Base-by-base conservation (phyloP, 2,888 invertebrate genomes). In the Pocota personata region DNA sequence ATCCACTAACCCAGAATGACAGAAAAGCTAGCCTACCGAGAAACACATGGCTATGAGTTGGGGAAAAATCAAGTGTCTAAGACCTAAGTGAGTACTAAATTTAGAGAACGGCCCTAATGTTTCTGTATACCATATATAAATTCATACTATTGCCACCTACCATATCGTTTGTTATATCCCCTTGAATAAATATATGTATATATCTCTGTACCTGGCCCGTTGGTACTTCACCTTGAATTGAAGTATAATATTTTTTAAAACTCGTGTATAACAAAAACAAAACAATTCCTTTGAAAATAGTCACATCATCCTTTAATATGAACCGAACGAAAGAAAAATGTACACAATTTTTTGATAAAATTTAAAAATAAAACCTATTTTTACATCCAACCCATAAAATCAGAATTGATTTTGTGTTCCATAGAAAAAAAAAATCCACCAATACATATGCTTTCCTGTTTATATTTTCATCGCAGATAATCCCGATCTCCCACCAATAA, bases 381-480 rank as follows among this genome's bases (percentile, higher is more conserved):
- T 1, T 14, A 52, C 37, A 16, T 12, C 10, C n/a, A 5, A 6
- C 21, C n/a, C 52, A 67, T 67, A 37, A 67, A 50, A 27, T 27
- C 16, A 21, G 30, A 72, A 72, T 48, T 48, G 71, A 72, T 58
- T 72, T 46, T 35, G 14, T 72, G 48, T 2, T 48, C 10, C 6
- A 71, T 6, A 32, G 32, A 69, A 19, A 55, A 27, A 43, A 16
- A n/a, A 37, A 16, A 14, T 60, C 21, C 16, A 32, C n/a, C 30
- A 35, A 43, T 16, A 12, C 3, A 7, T 60, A 14, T 24, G n/a
- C 27, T 35, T 21, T 24, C n/a, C n/a, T 21, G 32, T 21, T 35
- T 35, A 4, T 6, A 50, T n/a, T 66, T 66, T 50, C 35, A 48
- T 62, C 14, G 46, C 16, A 14, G n/a, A 46, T 40, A 60, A 60